Percentiles rank a stretch among this genome's conserved stretches.
Conservation (phyloP, 2,888 invertebrate species). For the Polyommatus iphigenia region DNA sequence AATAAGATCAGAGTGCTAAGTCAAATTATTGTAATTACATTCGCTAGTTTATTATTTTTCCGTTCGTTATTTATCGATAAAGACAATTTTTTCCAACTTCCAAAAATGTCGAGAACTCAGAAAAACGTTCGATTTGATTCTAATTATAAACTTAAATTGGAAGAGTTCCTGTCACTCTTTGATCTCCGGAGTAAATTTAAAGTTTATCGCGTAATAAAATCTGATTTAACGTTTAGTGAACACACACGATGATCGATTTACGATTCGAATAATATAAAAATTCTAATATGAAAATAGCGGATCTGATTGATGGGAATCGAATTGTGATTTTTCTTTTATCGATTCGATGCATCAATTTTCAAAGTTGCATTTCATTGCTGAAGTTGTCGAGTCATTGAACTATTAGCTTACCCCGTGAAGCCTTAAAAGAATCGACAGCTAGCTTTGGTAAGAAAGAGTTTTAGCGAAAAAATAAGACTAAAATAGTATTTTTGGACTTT, state of each 20-base stretch:
- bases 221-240: not conserved
- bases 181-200: not conserved
- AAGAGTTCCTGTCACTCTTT: slow-evolving; percentile 1
- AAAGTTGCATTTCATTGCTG: not conserved
- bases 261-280: not conserved
- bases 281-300: slow-evolving; percentile 8
- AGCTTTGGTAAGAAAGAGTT: not conserved
- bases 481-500: not conserved
- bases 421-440: not conserved
- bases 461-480: not conserved
- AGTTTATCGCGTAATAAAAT: not conserved
- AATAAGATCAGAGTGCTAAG: too few relatives aligned
- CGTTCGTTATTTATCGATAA: too few relatives aligned
- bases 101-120: not conserved
- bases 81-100: too few relatives aligned
- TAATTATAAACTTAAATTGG: slow-evolving; percentile 1
- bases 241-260: slow-evolving; percentile 16
- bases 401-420: slow-evolving; percentile 1
- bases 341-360: not conserved
- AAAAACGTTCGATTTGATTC: not conserved
- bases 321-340: not conserved
- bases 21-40: too few relatives aligned
- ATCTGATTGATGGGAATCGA: slow-evolving; percentile 11
- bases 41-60: too few relatives aligned
- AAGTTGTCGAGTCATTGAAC: slow-evolving; percentile 20